Evolutionary conservation across 2,113 vertebrate species (phyloP).

Genomic region (Poeciliopsis retropinna): DNA sequence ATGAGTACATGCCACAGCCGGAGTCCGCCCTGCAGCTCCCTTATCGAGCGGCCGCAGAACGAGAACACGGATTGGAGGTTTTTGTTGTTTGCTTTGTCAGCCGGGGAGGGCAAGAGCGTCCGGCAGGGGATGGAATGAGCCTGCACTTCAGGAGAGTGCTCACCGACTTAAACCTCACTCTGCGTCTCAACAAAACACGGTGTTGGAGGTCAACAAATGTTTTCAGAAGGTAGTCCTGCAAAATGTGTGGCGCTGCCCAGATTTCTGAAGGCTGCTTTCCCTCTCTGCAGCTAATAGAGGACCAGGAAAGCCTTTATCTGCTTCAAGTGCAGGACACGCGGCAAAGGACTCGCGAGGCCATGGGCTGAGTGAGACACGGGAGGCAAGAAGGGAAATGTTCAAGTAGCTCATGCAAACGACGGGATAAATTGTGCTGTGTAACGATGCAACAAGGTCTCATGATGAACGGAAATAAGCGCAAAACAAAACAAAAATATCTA

Average conservation of each 20-base stretch:
- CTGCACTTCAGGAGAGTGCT: slow-evolving; percentile 4
- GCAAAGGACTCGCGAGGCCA: slow-evolving; percentile 1
- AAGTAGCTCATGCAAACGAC: neutral
- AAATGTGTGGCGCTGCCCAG: neutral
- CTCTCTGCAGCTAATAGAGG: slow-evolving; percentile 2
- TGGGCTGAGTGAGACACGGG: neutral
- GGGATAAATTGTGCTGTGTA: neutral
- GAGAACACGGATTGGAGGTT: slow-evolving; percentile 4
- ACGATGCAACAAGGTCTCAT: neutral
- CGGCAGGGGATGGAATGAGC: slow-evolving; percentile 33
- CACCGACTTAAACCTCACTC: slow-evolving; percentile 7
- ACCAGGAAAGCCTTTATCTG: slow-evolving; percentile 22
- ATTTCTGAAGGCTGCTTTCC: neutral
- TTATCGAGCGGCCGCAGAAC: neutral
- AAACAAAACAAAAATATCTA: no score
- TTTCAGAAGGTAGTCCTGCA: neutral
- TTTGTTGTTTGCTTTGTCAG: slow-evolving; percentile 21
- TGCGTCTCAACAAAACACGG: neutral
- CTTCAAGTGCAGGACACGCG: neutral
- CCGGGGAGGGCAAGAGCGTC: slow-evolving; percentile 1
- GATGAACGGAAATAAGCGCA: no score
- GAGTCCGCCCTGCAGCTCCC: neutral
- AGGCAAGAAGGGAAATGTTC: neutral
- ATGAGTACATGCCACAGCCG: neutral
- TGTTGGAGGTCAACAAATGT: slow-evolving; percentile 5